These are phyloP conservation scores for Heteronetta atricapilla DNA, from an alignment of 2,113 vertebrate genomes.

Conservation along the genomic window DNA sequence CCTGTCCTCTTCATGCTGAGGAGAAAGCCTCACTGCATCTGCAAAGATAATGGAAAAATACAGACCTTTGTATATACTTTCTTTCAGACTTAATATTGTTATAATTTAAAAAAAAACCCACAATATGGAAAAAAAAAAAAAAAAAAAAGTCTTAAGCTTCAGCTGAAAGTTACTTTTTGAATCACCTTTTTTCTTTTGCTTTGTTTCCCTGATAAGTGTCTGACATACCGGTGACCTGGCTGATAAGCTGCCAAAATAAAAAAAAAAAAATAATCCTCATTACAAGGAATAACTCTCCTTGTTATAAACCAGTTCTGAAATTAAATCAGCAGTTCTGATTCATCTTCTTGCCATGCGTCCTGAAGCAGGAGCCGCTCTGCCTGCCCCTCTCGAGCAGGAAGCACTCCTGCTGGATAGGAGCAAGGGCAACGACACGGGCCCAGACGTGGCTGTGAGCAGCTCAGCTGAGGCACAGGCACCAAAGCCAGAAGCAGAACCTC, in stretches of 20 bases:
- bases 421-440: neutral
- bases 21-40: neutral
- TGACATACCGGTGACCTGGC: neutral
- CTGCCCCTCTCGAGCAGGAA: neutral
- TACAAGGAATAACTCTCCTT: neutral
- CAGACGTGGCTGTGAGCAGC: neutral
- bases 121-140: neutral
- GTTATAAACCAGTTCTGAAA: conserved; percentile 37
- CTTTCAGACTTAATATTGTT: neutral
- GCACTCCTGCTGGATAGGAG: neutral
- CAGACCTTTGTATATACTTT: neutral
- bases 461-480: rapidly evolving
- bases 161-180: neutral
- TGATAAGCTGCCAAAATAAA: conserved; percentile 30
- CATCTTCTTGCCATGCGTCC: neutral
- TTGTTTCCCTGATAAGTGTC: neutral
- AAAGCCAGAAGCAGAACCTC: neutral
- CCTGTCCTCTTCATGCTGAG: neutral
- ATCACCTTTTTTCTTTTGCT: neutral
- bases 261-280: conserved; percentile 23
- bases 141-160: neutral
- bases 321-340: conserved; percentile 36
- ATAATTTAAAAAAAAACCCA: conserved; percentile 6
- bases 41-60: conserved; percentile 26
- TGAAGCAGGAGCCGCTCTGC: neutral